A percentile compares a stretch with the other conserved stretches of the same genome.
Conservation (phyloP, 2,113 vertebrate genomes). For the Oreochromis tanganicae region DNA sequence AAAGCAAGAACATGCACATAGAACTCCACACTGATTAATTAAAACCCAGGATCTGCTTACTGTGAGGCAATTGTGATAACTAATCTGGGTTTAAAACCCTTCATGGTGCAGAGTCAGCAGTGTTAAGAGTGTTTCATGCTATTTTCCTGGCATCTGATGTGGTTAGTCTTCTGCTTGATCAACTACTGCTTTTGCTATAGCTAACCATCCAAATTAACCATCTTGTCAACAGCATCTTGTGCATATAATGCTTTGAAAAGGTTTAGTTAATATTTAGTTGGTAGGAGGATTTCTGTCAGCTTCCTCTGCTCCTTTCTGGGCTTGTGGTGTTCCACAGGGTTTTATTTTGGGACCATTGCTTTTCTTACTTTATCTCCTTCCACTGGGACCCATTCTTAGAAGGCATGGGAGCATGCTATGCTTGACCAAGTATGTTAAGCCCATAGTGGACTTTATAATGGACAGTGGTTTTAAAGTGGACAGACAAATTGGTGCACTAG, state of each 20-base stretch:
- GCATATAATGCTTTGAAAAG: background rate
- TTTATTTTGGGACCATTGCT: background rate
- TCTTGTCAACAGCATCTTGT: background rate
- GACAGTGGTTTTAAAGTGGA: too few species aligned
- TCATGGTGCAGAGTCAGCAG: background rate
- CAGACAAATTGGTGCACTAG: background rate
- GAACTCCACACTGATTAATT: background rate
- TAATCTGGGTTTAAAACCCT: background rate
- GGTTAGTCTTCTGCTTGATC: background rate
- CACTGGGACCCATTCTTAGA: background rate
- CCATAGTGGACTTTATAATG: background rate
- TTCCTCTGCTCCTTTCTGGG: background rate
- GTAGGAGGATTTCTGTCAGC: background rate
- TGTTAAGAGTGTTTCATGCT: background rate
- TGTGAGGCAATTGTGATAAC: background rate
- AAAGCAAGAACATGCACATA: background rate
- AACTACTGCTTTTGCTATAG: background rate
- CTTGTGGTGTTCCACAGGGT: background rate
- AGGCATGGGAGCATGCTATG: fast-evolving
- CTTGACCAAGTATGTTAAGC: background rate
- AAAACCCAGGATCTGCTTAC: background rate
- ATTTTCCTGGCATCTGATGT: background rate
- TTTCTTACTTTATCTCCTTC: background rate
- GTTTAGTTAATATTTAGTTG: background rate
- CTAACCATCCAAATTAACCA: background rate